phyloP scores from a whole-genome alignment of 2,113 vertebrate species.

The Melozone crissalis region DNA sequence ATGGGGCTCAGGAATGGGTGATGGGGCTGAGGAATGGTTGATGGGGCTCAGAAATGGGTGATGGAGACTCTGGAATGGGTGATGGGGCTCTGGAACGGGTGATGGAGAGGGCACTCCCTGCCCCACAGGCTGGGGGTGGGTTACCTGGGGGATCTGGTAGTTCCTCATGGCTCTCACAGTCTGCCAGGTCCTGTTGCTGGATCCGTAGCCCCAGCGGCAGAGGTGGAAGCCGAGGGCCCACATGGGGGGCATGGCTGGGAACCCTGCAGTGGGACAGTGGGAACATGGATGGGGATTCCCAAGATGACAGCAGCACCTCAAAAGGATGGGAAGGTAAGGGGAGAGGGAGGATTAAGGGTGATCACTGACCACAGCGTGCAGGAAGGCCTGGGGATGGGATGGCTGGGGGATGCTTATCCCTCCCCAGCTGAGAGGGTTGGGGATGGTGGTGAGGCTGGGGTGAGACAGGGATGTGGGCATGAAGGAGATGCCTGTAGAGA shows the following conservation, averaged over 20 bases:
- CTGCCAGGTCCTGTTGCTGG: conserved; percentile 83
- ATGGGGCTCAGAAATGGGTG: neutral
- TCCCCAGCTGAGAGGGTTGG: neutral
- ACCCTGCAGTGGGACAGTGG: conserved; percentile 27
- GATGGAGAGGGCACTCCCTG: neutral
- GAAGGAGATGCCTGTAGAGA: neutral
- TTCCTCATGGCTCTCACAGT: conserved; percentile 81
- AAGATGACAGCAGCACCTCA: neutral
- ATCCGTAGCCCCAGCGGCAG: conserved; percentile 87
- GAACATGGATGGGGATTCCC: fast-evolving
- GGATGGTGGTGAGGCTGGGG: neutral
- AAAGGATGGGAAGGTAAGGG: neutral
- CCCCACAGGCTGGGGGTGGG: neutral
- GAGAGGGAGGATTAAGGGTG: neutral
- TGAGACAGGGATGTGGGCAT: neutral
- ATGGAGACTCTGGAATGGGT: neutral
- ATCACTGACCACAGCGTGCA: neutral
- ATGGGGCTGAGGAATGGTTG: neutral
- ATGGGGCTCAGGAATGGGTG: neutral
- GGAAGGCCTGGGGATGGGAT: neutral
- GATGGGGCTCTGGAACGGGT: neutral
- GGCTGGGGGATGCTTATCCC: neutral
- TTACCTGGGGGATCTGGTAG: conserved; percentile 73
- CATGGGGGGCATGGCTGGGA: conserved; percentile 83
- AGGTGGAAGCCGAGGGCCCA: conserved; percentile 90